These are phyloP conservation scores for Sapayoa aenigma DNA, from an alignment of 2,113 vertebrate genomes.

Conservation along the genomic window DNA sequence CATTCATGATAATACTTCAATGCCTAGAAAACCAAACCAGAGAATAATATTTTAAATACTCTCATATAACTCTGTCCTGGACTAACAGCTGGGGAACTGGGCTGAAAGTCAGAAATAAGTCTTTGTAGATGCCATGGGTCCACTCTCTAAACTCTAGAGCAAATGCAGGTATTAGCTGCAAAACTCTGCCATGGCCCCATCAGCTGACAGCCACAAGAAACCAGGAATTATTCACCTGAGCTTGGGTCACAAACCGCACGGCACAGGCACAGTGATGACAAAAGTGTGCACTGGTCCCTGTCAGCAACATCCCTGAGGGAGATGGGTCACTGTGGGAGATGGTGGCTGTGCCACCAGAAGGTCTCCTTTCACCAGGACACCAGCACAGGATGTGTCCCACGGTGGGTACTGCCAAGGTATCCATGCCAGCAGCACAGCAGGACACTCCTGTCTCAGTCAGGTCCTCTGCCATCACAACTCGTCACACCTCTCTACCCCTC, in stretches of 20 bases:
- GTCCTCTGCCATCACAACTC: background rate
- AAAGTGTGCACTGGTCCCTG: background rate
- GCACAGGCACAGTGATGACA: background rate
- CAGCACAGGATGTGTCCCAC: accelerated
- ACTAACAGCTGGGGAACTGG: background rate
- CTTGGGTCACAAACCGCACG: accelerated
- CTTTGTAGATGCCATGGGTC: background rate
- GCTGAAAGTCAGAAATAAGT: background rate
- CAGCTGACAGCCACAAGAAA: background rate
- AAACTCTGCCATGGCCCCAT: background rate
- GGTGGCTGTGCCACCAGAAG: background rate
- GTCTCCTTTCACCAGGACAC: background rate
- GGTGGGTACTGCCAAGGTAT: background rate
- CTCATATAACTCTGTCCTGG: background rate
- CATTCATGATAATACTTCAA: background rate
- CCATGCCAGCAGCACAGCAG: background rate
- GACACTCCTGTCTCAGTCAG: background rate
- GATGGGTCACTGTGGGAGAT: background rate
- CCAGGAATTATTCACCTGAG: background rate
- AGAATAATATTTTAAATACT: background rate
- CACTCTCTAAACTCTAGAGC: background rate
- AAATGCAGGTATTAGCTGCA: background rate
- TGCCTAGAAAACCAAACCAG: background rate
- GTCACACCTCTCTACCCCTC: background rate
- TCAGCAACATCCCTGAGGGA: accelerated